Percentiles rank a stretch among this genome's conserved stretches.
These are phyloP conservation scores for Poicephalus meyeri DNA, from an alignment of 2,113 vertebrate species.

Conservation along the genomic window DNA sequence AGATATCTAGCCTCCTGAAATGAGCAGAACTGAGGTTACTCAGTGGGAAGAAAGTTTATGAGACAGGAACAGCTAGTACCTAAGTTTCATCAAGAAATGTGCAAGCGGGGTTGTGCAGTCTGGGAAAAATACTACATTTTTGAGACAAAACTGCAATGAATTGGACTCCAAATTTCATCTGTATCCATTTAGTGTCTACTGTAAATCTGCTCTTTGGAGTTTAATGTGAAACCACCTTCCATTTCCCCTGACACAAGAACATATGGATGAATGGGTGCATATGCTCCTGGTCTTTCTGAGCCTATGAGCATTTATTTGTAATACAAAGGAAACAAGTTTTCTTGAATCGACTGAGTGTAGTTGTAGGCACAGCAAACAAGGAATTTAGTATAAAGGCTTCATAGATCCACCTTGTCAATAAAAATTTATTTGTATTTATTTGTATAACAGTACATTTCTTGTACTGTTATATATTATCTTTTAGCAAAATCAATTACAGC, in stretches of 20 bases:
- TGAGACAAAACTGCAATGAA: background rate
- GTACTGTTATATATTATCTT: background rate
- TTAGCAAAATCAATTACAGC: background rate
- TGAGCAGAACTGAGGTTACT: rapidly evolving
- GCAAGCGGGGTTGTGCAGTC: too few relatives aligned
- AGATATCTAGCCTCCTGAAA: background rate
- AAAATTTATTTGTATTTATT: background rate
- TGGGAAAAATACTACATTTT: background rate
- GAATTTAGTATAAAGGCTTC: background rate
- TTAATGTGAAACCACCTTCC: background rate
- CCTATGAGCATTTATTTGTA: background rate
- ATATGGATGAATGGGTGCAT: rapidly evolving
- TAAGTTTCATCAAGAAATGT: background rate
- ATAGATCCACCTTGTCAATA: background rate
- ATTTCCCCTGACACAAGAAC: background rate
- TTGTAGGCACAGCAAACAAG: background rate
- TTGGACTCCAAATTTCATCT: background rate
- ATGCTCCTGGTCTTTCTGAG: rapidly evolving
- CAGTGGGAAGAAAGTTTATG: background rate
- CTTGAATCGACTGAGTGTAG: background rate
- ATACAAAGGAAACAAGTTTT: background rate
- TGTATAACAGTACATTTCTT: background rate
- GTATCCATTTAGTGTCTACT: background rate
- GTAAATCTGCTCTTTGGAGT: background rate
- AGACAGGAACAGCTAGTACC: background rate